Base-by-base conservation (phyloP, 2,113 vertebrate genomes). In the Balaenoptera acutorostrata region DNA sequence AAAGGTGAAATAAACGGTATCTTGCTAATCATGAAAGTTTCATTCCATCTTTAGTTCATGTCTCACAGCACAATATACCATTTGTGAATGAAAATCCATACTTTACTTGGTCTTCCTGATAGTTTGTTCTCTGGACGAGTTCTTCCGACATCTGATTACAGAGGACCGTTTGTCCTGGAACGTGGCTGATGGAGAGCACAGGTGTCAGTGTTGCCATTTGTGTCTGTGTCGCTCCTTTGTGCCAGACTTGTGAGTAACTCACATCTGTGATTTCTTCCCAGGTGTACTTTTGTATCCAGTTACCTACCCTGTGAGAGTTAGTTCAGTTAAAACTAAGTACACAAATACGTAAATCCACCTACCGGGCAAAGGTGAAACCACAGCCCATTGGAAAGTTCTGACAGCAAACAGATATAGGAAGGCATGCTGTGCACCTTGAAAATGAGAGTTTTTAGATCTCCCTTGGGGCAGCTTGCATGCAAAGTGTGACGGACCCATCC, bases 171-270 rank as follows among this genome's bases (percentile, higher is more conserved):
- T 55, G 25, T n/a, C 66, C 59, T 18, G 27, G 39, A 0, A 25
- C 0, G 0, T 57, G 52, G 13, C n/a, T 20, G 7, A 13, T 1
- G 21, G 20, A 0, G 55, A 23, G 20, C 59, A 3, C 23, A 2
- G 31, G 5, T 2, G 18, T 21, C 33, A 6, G 0, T 0, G 0
- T 13, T 25, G 66, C 29, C 4, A 0, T 27, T 64, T 83, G 86
- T 11, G 18, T 31, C 36, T 18, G 9, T 0, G 1, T 11, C 29
- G 66, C 27, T 12, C 2, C 0, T 39, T 80, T 71, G 86, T 20
- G 3, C 21, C 31, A 13, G 23, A 8, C 3, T 20, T 4, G 3
- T 7, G 25, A 69, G 41, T 57, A 3, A n/a, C 46, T 46, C 63
- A 44, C 8, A 21, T 31, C 39, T 27, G 64, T 68, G 88, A 8